Evolutionary conservation across 2,888 invertebrate species (phyloP).

Genomic region (Phasia obesa): DNA sequence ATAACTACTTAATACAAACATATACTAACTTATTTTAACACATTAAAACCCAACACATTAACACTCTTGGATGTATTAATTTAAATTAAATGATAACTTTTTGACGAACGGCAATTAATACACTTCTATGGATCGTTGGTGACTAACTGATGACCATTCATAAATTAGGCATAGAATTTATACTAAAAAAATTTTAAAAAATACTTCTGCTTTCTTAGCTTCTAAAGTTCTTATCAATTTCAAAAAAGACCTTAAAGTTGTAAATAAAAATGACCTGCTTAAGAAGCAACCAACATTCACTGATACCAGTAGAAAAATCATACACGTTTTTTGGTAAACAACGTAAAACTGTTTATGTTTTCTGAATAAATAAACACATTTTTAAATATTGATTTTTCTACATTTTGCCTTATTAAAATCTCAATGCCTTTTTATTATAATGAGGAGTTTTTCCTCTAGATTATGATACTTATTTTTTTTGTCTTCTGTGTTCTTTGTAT

Average conservation of each 20-base stretch:
- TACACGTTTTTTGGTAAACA: too few relatives aligned
- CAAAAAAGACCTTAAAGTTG: neutral
- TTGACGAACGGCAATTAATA: neutral
- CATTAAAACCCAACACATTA: neutral
- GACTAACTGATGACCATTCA: conserved; percentile 9
- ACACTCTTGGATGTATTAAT: neutral
- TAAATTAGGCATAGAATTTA: conserved; percentile 24
- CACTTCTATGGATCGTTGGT: neutral
- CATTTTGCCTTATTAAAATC: conserved; percentile 16
- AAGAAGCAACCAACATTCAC: neutral
- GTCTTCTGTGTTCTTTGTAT: neutral
- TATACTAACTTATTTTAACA: conserved; percentile 42
- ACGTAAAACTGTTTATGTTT: conserved; percentile 4
- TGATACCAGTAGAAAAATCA: neutral
- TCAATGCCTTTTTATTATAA: conserved; percentile 5
- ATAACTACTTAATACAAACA: conserved; percentile 72
- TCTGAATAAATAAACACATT: conserved; percentile 12
- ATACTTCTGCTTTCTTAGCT: too few relatives aligned
- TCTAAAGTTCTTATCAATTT: conserved; percentile 40
- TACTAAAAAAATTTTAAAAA: conserved; percentile 26
- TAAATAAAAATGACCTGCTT: conserved; percentile 34
- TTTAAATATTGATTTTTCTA: conserved; percentile 54
- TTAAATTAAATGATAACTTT: conserved; percentile 9
- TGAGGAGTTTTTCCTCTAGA: conserved; percentile 9
- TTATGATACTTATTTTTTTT: conserved; percentile 43